Base-by-base conservation (phyloP, 2,888 invertebrate species). In the Campaea margaritaria region DNA sequence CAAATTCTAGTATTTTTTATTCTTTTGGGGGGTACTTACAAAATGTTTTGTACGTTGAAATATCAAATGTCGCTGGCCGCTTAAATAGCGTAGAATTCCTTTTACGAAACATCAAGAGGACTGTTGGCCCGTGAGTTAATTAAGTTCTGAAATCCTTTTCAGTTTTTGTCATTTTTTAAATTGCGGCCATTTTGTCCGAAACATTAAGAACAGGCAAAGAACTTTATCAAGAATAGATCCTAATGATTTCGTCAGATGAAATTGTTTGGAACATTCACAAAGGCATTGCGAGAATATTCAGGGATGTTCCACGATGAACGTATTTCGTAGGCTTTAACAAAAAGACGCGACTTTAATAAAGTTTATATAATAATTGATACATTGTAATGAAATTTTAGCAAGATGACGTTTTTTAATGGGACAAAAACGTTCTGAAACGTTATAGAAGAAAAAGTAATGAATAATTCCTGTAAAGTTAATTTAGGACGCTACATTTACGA, bases 101-200 rank as follows among this genome's bases (percentile, higher is more conserved):
- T 65, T 58, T 56, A 60, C 52, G 13, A 41, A 31, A 9, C 31
- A 9, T 49, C 50, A 61, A 62, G 53, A 47, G 58, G 49, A 60
- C 58, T 68, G 62, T 64, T 56, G 49, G 31, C 36, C 57, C 59
- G 53, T 52, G 65, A 64, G 60, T 65, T 69, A 65, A 65, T 64
- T 64, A 65, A 65, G 62, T 64, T 62, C 65, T 58, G 58, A 64
- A 64, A 64, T 65, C 55, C 60, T 65, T 65, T 67, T 58, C 50
- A 50, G 60, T 58, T 55, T 55, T 28, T 54, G 58, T 27, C 50
- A 31, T 31, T 44, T 58, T 52, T 36, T n/a, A 53, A 45, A 50
- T 54, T 54, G 45, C 45, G 21, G 51, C 39, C 42, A 51, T 53
- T 53, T 50, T 13, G 38, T 27, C 7, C 48, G 21, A 21, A 34